These are phyloP conservation scores for Pseudochaenichthys georgianus DNA, from an alignment of 2,797 vertebrate species.

Conservation along the genomic window DNA sequence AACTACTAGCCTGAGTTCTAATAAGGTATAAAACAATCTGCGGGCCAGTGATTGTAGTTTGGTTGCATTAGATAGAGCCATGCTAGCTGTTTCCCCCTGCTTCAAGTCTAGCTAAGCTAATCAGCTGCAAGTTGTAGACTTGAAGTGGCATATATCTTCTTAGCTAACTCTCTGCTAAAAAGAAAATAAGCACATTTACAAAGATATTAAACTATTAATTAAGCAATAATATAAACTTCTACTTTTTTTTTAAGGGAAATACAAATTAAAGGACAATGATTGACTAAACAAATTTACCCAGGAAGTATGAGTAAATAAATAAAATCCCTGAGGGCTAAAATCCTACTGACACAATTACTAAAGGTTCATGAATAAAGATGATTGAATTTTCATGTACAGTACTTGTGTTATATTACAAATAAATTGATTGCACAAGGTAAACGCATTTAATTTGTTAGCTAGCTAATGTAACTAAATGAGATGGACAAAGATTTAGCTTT, in stretches of 20 bases:
- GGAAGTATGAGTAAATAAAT: slow-evolving; percentile 48
- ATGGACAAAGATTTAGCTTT: slow-evolving; percentile 49
- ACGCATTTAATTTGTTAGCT: slow-evolving; percentile 36
- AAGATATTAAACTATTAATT: slow-evolving; percentile 9
- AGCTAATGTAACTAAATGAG: slow-evolving; percentile 48
- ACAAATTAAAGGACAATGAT: slow-evolving; percentile 22
- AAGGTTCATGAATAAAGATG: slow-evolving; percentile 43
- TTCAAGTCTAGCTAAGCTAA: slow-evolving; percentile 25
- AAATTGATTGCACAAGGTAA: slow-evolving; percentile 58
- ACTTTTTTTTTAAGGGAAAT: slow-evolving; percentile 19
- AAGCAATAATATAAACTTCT: slow-evolving; percentile 17
- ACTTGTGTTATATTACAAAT: slow-evolving; percentile 46
- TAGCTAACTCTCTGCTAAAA: slow-evolving; percentile 12
- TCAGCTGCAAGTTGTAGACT: too few species aligned
- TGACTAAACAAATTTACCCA: slow-evolving; percentile 37
- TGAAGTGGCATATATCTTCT: neutral
- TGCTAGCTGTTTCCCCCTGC: neutral
- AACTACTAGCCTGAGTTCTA: neutral
- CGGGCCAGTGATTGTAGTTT: neutral
- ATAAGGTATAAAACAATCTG: neutral
- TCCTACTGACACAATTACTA: slow-evolving; percentile 63
- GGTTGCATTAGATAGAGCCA: neutral
- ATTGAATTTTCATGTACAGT: slow-evolving; percentile 63
- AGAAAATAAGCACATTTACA: slow-evolving; percentile 7
- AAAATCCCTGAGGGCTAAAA: slow-evolving; percentile 83